Evolutionary conservation across 2,888 invertebrate genomes (phyloP).

Genomic region (Ernsta delagoae): DNA sequence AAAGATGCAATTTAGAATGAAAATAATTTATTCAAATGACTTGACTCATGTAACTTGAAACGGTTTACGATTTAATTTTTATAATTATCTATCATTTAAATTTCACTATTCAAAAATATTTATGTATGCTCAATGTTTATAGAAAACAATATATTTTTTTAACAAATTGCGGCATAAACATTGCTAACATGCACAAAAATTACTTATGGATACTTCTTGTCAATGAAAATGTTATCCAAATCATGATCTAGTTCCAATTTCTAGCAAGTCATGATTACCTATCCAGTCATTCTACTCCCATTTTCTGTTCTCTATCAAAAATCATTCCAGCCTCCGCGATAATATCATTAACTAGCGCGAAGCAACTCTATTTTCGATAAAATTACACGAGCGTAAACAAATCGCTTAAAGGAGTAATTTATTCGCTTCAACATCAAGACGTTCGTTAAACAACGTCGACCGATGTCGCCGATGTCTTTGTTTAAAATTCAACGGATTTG

Average conservation of each 20-base stretch:
- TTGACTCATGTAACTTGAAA: too few species aligned
- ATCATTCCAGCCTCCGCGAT: conserved; percentile 21
- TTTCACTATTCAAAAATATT: too few species aligned
- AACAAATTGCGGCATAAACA: too few species aligned
- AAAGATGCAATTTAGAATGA: not conserved
- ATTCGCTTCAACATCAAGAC: conserved; percentile 46
- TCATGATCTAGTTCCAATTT: too few species aligned
- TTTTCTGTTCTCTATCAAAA: conserved; percentile 1
- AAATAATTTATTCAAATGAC: too few species aligned
- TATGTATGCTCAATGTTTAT: too few species aligned
- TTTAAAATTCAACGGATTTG: conserved; percentile 38
- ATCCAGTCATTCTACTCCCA: not conserved
- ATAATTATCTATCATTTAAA: too few species aligned
- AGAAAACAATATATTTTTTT: too few species aligned
- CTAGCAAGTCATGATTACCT: not conserved
- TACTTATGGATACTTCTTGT: too few species aligned
- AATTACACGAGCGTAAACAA: conserved; percentile 43
- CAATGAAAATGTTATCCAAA: not conserved
- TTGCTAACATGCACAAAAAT: too few species aligned
- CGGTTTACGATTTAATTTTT: too few species aligned
- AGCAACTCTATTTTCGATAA: conserved; percentile 39
- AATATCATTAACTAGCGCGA: conserved; percentile 40
- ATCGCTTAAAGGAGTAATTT: conserved; percentile 45
- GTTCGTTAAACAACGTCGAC: conserved; percentile 42
- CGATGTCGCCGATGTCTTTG: conserved; percentile 40